Percentiles rank a stretch among this genome's conserved stretches.
Conservation (phyloP, 2,888 invertebrate species). For the Drosophila tripunctata region DNA sequence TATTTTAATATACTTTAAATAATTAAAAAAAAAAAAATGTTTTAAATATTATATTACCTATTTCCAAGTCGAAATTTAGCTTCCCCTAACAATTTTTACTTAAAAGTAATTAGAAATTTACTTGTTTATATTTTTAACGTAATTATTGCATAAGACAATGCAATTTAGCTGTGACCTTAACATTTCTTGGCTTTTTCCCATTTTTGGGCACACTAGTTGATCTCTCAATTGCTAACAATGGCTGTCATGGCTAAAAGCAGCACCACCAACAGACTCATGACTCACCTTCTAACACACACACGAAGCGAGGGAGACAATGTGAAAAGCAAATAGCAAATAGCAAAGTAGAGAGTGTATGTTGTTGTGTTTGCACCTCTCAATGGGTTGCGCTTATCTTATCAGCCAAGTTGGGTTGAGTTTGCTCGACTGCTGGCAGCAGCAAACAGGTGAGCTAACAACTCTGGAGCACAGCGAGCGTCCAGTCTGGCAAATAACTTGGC, state of each 20-base stretch:
- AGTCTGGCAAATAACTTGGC: slow-evolving; percentile 34
- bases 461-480: slow-evolving; percentile 25
- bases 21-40: no score
- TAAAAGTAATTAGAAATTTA: background rate
- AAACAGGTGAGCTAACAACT: slow-evolving; percentile 29
- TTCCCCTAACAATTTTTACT: no score
- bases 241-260: slow-evolving; percentile 13
- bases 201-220: slow-evolving; percentile 36
- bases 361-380: no score
- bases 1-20: no score
- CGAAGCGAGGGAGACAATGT: background rate
- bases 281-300: slow-evolving; percentile 1
- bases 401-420: no score
- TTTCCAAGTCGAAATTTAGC: no score
- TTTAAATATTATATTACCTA: no score
- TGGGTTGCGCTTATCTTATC: slow-evolving; percentile 61
- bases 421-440: slow-evolving; percentile 5
- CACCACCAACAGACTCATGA: slow-evolving; percentile 4
- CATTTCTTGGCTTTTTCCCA: slow-evolving; percentile 33
- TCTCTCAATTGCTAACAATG: slow-evolving; percentile 23
- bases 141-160: slow-evolving; percentile 3
- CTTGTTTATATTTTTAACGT: background rate
- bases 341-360: background rate
- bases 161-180: background rate
- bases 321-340: slow-evolving; percentile 3